Evolutionary conservation across 2,113 vertebrate species (phyloP).

Genomic region (Nibea coibor): DNA sequence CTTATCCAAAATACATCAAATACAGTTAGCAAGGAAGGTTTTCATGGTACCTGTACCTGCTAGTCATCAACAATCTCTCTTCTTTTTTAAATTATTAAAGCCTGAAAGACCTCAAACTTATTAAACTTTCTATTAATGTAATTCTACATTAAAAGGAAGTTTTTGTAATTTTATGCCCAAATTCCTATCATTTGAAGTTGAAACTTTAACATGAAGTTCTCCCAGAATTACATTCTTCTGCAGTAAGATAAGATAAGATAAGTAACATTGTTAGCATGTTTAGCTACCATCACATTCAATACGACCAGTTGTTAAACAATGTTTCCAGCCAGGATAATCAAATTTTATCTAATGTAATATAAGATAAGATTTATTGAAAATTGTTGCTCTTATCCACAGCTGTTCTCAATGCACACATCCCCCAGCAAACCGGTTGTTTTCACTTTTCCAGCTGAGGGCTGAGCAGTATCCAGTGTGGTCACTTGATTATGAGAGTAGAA

Average conservation of each 20-base stretch:
- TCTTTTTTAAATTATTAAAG: neutral
- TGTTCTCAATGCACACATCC: neutral
- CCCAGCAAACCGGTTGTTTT: neutral
- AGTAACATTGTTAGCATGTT: neutral
- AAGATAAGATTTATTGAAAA: no score
- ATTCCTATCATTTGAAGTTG: neutral
- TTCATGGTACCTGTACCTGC: neutral
- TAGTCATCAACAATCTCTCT: no score
- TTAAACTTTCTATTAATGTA: neutral
- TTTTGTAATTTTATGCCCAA: neutral
- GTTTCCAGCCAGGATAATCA: neutral
- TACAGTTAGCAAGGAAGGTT: neutral
- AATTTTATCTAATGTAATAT: no score
- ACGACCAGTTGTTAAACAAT: neutral
- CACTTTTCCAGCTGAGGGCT: neutral
- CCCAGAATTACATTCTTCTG: neutral
- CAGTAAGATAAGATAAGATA: no score
- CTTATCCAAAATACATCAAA: neutral
- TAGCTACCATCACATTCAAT: neutral
- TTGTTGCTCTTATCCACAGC: neutral
- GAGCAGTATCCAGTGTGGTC: neutral
- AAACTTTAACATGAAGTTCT: neutral
- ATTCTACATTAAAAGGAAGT: neutral
- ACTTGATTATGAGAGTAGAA: neutral
- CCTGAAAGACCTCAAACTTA: neutral